Conservation (phyloP, 2,113 vertebrate genomes). For the Chionomys nivalis region DNA sequence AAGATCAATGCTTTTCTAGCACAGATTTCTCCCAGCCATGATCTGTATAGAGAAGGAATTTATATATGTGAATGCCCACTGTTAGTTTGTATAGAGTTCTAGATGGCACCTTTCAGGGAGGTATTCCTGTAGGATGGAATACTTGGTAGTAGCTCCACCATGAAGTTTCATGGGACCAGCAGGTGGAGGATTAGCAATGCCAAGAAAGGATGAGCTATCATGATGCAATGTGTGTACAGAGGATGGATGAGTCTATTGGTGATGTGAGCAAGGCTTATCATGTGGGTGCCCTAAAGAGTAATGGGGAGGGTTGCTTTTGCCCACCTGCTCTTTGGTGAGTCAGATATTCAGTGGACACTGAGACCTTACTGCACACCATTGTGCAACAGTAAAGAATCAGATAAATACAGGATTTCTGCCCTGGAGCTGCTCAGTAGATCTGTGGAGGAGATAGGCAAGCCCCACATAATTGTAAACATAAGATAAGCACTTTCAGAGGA, state of each 20-base stretch:
- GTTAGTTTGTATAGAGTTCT: background rate
- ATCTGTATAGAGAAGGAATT: background rate
- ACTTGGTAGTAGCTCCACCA: background rate
- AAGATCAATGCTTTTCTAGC: conserved; percentile 6
- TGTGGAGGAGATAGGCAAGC: background rate
- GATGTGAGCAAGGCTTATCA: background rate
- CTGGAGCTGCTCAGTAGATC: conserved; percentile 8
- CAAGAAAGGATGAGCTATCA: conserved; percentile 12
- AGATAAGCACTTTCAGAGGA: background rate
- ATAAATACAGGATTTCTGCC: conserved; percentile 11
- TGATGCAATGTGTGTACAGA: conserved; percentile 38
- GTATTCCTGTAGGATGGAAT: background rate
- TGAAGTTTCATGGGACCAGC: background rate
- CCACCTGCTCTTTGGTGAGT: background rate
- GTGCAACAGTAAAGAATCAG: background rate
- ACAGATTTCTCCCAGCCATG: background rate
- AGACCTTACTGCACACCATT: background rate
- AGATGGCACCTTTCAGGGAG: background rate
- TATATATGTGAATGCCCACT: fast-evolving
- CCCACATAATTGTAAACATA: background rate
- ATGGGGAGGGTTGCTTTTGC: background rate
- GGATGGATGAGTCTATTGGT: conserved; percentile 7
- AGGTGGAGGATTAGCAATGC: conserved; percentile 14
- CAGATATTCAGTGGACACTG: background rate
- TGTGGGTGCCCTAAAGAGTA: background rate